Conservation (phyloP, 2,113 vertebrate genomes). For the Speoplatyrhinus poulsoni region DNA sequence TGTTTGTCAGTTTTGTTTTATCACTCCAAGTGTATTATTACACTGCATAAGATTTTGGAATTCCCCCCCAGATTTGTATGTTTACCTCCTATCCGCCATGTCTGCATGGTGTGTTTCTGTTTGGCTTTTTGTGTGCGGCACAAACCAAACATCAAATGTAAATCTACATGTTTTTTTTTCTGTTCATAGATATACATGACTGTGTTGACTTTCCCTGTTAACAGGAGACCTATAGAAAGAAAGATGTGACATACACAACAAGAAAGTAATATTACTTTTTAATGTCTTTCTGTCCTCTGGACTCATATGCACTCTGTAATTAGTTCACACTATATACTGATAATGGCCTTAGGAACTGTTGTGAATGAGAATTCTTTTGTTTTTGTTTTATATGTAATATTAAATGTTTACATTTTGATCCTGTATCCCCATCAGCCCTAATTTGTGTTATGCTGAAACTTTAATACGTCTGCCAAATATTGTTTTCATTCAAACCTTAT, state of each 20-base stretch:
- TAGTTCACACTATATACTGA: too few species aligned
- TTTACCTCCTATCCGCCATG: conserved; percentile 16
- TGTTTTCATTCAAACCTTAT: conserved; percentile 7
- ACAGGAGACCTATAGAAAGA: not conserved
- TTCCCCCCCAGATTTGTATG: conserved; percentile 50
- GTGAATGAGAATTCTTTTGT: too few species aligned
- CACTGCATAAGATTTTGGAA: conserved; percentile 56
- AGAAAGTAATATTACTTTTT: not conserved
- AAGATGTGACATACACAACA: not conserved
- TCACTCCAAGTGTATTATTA: conserved; percentile 60
- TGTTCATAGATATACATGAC: not conserved
- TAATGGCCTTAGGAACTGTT: too few species aligned
- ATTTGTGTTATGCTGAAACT: not conserved
- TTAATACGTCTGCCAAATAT: not conserved
- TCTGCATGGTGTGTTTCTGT: not conserved
- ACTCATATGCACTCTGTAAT: too few species aligned
- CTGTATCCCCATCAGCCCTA: not conserved
- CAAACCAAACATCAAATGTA: conserved; percentile 22
- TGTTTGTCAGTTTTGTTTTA: conserved; percentile 61
- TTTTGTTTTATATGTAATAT: too few species aligned
- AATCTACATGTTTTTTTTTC: not conserved
- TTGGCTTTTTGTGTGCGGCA: conserved; percentile 24
- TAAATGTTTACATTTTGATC: not conserved
- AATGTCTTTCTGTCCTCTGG: not conserved
- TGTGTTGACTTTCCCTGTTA: too few species aligned